Conservation (phyloP, 2,113 vertebrate genomes). For the Myotis davidii region DNA sequence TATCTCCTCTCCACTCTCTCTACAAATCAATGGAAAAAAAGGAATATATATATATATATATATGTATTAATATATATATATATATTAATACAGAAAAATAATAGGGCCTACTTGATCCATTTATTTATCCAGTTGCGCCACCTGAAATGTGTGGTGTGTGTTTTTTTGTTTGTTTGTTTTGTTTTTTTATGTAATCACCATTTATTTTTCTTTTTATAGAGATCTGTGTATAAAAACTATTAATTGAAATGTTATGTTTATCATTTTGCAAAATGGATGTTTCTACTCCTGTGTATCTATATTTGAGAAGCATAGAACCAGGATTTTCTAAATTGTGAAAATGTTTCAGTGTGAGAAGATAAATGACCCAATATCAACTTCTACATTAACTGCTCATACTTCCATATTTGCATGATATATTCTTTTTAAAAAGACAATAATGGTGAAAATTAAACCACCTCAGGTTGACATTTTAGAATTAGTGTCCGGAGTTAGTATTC, state of each 20-base stretch:
- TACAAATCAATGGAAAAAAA: too few relatives aligned
- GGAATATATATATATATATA: too few relatives aligned
- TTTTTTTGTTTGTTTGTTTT: too few relatives aligned
- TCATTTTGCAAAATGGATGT: constrained; percentile 49
- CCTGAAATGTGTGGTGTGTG: not conserved
- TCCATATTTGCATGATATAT: constrained; percentile 19
- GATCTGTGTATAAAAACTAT: constrained; percentile 34
- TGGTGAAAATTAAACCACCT: constrained; percentile 49
- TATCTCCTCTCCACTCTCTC: too few relatives aligned
- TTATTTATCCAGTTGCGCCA: not conserved
- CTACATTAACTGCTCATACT: constrained; percentile 48
- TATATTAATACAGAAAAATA: too few relatives aligned
- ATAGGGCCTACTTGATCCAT: not conserved
- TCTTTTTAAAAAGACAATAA: constrained; percentile 29
- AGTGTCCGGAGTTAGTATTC: constrained; percentile 63
- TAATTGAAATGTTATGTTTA: not conserved
- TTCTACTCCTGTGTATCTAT: constrained; percentile 33
- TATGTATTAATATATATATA: too few relatives aligned
- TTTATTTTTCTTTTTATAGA: not conserved
- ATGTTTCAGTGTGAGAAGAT: constrained; percentile 54
- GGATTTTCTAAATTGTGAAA: constrained; percentile 17
- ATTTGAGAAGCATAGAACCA: constrained; percentile 39
- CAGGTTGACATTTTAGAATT: constrained; percentile 59
- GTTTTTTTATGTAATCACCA: not conserved
- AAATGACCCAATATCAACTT: constrained; percentile 41